phyloP scores from a whole-genome alignment of 2,797 vertebrate species.

The Tragelaphus eurycerus region DNA sequence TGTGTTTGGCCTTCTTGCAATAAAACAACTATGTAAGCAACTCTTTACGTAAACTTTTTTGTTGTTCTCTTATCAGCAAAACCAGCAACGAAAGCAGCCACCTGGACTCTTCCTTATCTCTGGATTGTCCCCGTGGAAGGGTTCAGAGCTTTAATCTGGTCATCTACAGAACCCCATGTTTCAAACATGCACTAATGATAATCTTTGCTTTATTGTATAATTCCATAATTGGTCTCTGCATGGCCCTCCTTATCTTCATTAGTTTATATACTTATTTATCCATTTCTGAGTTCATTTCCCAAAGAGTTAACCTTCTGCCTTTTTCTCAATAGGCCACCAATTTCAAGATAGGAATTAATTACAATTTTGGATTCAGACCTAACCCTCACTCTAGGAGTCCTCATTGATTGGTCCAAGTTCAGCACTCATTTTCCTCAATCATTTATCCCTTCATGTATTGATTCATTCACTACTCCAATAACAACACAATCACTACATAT shows the following conservation, averaged over 20 bases:
- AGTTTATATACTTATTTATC: not conserved
- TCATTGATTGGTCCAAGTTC: not conserved
- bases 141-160: not conserved
- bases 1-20: not conserved
- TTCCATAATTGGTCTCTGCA: not conserved
- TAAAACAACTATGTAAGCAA: not conserved
- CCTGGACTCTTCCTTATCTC: not conserved
- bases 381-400: not conserved
- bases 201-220: not conserved
- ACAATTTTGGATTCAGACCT: not conserved
- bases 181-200: not conserved
- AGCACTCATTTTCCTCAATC: not conserved
- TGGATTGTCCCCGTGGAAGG: not conserved
- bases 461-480: too few species aligned
- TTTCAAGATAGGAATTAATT: not conserved
- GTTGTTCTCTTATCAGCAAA: not conserved
- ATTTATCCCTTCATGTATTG: not conserved
- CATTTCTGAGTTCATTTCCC: not conserved
- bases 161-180: not conserved
- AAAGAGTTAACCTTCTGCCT: not conserved
- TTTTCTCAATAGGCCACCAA: not conserved
- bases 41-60: not conserved
- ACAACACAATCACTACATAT: not conserved
- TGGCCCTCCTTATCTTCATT: not conserved
- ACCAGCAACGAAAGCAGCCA: not conserved